These are phyloP conservation scores for Aphodius granarius DNA, from an alignment of 2,888 invertebrate species.

Conservation along the genomic window DNA sequence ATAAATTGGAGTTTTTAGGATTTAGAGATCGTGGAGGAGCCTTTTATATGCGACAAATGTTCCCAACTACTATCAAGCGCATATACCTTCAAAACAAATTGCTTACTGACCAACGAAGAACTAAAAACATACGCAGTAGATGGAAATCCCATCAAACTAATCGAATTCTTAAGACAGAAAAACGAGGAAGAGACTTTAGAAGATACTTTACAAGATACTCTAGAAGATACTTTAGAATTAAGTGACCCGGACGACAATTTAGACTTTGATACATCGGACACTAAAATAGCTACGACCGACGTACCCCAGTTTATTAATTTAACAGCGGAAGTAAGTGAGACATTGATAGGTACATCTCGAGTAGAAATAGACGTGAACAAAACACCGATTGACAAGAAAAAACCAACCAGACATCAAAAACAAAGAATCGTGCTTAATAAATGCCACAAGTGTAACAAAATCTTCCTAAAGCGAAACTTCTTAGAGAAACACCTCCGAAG, in stretches of 20 bases:
- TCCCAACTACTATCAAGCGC: constrained; percentile 8
- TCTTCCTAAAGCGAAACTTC: neutral
- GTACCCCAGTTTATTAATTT: no score
- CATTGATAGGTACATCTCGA: no score
- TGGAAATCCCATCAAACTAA: neutral
- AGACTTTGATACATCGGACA: neutral
- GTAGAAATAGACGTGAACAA: no score
- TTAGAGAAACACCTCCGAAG: neutral
- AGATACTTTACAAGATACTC: neutral
- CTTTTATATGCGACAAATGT: constrained; percentile 14
- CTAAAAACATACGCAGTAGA: constrained; percentile 3
- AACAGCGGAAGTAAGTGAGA: no score
- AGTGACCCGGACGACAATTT: neutral
- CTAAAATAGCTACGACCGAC: no score
- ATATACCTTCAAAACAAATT: constrained; percentile 16
- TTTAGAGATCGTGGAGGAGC: neutral
- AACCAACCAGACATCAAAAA: neutral
- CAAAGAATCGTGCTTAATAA: neutral
- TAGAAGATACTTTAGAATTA: constrained; percentile 4
- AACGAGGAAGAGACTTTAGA: neutral
- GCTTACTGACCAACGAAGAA: constrained; percentile 8
- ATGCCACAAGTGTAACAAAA: neutral
- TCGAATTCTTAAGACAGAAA: neutral
- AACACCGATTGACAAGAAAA: no score
- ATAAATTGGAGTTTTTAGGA: no score